Conservation (phyloP, 2,113 vertebrate genomes). For the Eolophus roseicapilla region DNA sequence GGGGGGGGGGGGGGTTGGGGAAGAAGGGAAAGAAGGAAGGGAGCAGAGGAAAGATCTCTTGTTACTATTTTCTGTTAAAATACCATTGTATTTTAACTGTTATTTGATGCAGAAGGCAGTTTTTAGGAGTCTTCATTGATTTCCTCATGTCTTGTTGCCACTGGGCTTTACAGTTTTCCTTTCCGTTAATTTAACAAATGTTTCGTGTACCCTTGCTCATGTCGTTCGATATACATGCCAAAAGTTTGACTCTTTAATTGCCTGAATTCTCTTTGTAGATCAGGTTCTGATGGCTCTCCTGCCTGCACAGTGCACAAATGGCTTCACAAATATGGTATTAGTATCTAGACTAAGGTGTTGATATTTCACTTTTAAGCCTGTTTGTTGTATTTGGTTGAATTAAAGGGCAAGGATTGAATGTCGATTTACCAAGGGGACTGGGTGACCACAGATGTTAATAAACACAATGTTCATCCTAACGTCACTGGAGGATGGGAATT, state of each 20-base stretch:
- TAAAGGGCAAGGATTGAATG: not conserved
- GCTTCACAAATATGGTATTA: not conserved
- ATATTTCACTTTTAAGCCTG: not conserved
- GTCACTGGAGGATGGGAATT: not conserved
- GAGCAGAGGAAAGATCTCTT: not conserved
- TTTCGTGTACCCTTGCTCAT: not conserved
- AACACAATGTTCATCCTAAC: not conserved
- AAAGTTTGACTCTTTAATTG: not conserved
- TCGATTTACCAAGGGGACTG: not conserved
- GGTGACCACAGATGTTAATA: not conserved
- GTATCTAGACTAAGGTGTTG: not conserved
- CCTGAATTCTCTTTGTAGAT: not conserved
- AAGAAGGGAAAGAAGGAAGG: not conserved
- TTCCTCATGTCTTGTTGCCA: not conserved
- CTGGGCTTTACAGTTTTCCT: not conserved
- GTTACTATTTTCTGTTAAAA: not conserved
- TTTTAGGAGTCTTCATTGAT: not conserved
- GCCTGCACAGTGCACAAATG: fast-evolving
- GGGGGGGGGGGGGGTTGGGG: too few relatives aligned
- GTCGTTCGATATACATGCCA: fast-evolving
- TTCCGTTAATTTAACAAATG: not conserved
- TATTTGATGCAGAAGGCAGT: not conserved
- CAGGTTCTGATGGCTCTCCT: not conserved
- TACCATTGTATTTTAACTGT: not conserved
- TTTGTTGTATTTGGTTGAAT: not conserved